Evolutionary conservation across 2,797 vertebrate species (phyloP), one percentile per base, ranked within the genome.

Genomic region (Enteromius argenteus): DNA sequence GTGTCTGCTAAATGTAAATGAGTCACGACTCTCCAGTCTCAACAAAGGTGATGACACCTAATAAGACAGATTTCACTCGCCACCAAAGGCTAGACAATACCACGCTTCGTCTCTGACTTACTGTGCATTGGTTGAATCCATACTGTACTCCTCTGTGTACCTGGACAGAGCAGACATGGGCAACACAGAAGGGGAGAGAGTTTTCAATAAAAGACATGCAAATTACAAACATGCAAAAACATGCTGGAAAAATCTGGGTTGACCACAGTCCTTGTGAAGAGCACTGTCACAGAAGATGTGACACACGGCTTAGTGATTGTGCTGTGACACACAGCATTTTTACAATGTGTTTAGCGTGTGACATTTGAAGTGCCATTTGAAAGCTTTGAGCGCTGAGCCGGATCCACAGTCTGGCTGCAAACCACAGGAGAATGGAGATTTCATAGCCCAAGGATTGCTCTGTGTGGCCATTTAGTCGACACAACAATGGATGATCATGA

Each of bases 121-220:
- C 95, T 96, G 95, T 92, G 95, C 94, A 89, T 96, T 95, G 89
- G 94, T 96, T 79, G 95, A 96, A 91, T 96, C 95, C 95, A 96
- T 95, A 94, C 95, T 96, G 95, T 96, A 95, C 89, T 96, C 95
- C 92, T 96, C 95, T 90, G 93, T 93, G 92, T 95, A 95, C 94
- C 95, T 96, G 92, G 83, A 93, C 30, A 89, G 88, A 90, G 90
- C 90, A 94, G 90, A 94, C 90, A 91, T 80, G 91, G 87, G 93
- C 87, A 93, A 93, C 68, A 93, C 81, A 89, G 93, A 46, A 92
- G 81, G 93, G 88, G 87, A 77, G 46, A 83, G 39, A 78, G 17
- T 66, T 75, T 81, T 84, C 49, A 80, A 75, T 64, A 27, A n/a
- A 13, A 35, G 56, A 75, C 74, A 87, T 85, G 85, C 51, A 85